These are phyloP conservation scores for Stenichneumon culpator DNA, from an alignment of 2,888 invertebrate genomes.

Conservation along the genomic window DNA sequence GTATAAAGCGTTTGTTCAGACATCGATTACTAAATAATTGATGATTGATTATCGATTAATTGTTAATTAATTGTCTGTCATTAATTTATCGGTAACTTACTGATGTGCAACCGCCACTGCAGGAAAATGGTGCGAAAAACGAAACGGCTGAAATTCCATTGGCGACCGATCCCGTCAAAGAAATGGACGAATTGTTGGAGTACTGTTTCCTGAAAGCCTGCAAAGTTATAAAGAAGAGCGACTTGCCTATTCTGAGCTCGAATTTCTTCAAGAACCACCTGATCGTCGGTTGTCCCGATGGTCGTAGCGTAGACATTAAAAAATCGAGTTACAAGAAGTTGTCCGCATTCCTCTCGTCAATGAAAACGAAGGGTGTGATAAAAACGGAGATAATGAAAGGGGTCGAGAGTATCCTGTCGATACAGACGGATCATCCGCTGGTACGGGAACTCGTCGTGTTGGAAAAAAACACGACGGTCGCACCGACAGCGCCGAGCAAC, in stretches of 20 bases:
- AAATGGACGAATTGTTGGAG: slow-evolving; percentile 91
- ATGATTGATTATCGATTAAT: not conserved
- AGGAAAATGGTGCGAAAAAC: slow-evolving; percentile 18
- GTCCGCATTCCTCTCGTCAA: slow-evolving; percentile 92
- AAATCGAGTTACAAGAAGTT: slow-evolving; percentile 96
- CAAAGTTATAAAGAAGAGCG: slow-evolving; percentile 90
- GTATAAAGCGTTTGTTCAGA: too few species aligned
- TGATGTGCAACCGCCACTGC: not conserved
- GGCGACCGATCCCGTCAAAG: slow-evolving; percentile 82
- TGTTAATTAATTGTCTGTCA: too few species aligned
- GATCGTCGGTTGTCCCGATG: slow-evolving; percentile 90
- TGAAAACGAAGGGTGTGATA: slow-evolving; percentile 86
- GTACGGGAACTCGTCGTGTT: slow-evolving; percentile 85
- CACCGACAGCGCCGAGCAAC: slow-evolving; percentile 79
- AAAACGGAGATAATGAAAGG: slow-evolving; percentile 88
- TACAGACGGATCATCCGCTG: slow-evolving; percentile 86
- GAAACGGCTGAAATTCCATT: slow-evolving; percentile 21
- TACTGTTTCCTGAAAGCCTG: slow-evolving; percentile 93
- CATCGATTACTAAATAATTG: not conserved
- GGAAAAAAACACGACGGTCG: slow-evolving; percentile 66
- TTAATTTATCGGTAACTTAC: not conserved
- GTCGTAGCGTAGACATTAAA: slow-evolving; percentile 92
- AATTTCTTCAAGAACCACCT: slow-evolving; percentile 92
- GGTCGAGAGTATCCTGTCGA: slow-evolving; percentile 89
- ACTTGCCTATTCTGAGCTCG: slow-evolving; percentile 93